Evolutionary conservation across 2,888 invertebrate species (phyloP), one percentile per base, ranked within the genome.

Genomic region (Alcis repandata): DNA sequence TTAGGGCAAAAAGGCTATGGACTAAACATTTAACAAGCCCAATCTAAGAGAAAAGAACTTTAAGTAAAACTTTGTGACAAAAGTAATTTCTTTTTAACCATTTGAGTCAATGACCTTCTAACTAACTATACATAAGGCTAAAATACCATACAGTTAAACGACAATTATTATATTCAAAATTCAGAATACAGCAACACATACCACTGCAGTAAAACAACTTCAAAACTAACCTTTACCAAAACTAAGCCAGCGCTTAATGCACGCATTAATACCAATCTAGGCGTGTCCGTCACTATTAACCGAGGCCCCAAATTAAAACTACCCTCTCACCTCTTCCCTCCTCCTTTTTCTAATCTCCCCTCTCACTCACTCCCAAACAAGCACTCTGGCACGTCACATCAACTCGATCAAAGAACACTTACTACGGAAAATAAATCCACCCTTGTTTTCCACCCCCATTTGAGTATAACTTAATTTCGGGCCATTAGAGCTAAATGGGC

Each of bases 381-480:
- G 49, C 64, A 64, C 64, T 64, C 59, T 43, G 46, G 64, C 64
- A 48, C 64, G 64, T 64, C 72, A 74, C 73, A 73, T 74, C 73
- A 57, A 62, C 60, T 78, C 74, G 71, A 72, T 77, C 74, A 73
- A 79, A 77, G 74, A 72, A 59, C 72, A 71, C 60, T 74, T 69
- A 65, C 54, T 56, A 58, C 62, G 63, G 72, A 71, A 73, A 72
- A 73, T 73, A 76, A 74, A 71, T 70, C 68, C 70, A 62, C 72
- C 72, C 72, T 75, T 75, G 72, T 73, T 75, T 75, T 75, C 73
- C 72, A 79, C 79, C 70, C 69, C 70, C 65, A 82, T 83, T 86
- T 84, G 80, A 84, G 81, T 85, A 80, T 88, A 89, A 91, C 83
- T 90, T 87, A 87, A 91, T 91, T 90, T 88, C 72, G 76, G 73